These are phyloP conservation scores for Delphinus delphis DNA, from an alignment of 2,113 vertebrate genomes.

Conservation along the genomic window DNA sequence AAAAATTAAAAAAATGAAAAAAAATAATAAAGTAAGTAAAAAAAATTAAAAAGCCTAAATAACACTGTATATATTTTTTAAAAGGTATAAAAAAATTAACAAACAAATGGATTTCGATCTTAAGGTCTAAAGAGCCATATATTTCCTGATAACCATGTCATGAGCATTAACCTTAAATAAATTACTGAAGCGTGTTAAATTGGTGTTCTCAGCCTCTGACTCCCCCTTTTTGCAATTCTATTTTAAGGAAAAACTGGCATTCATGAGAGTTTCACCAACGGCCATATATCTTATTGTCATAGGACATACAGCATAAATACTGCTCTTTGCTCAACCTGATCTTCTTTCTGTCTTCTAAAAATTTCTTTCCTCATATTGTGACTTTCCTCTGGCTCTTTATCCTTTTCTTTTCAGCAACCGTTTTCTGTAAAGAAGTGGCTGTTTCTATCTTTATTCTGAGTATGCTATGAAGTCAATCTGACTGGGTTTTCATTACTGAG, in stretches of 20 bases:
- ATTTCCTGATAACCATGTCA: background rate
- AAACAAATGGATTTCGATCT: background rate
- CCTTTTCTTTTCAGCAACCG: background rate
- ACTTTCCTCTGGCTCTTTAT: background rate
- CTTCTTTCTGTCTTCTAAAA: slow-evolving; percentile 10
- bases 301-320: background rate
- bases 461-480: background rate
- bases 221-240: background rate
- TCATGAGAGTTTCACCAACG: slow-evolving; percentile 35
- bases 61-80: no score
- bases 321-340: background rate
- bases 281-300: background rate
- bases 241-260: background rate
- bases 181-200: background rate
- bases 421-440: background rate
- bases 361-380: background rate
- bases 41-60: no score
- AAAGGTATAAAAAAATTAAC: background rate
- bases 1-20: no score
- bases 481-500: slow-evolving; percentile 15
- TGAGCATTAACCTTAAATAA: slow-evolving; percentile 27
- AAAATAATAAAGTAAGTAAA: no score
- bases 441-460: slow-evolving; percentile 14
- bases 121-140: background rate
- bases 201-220: background rate